Evolutionary conservation across 2,888 invertebrate species (phyloP).

Genomic region (Trichogramma evanescens): DNA sequence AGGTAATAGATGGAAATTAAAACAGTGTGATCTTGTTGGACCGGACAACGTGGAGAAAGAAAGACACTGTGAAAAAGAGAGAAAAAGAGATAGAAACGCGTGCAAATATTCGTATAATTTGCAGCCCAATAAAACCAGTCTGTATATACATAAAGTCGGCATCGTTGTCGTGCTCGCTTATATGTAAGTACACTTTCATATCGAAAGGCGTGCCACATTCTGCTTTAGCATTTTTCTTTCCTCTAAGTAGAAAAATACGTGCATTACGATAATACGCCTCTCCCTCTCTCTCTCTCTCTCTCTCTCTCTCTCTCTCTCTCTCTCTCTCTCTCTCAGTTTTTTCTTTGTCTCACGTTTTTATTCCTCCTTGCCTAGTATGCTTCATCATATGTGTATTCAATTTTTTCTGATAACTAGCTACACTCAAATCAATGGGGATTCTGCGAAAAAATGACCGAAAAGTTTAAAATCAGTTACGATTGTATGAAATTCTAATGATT

Average conservation of each 20-base stretch:
- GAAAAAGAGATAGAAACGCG: background rate
- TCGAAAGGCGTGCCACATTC: constrained; percentile 15
- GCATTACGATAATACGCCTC: background rate
- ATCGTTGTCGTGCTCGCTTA: background rate
- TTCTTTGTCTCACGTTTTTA: background rate
- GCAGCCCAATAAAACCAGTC: constrained; percentile 8
- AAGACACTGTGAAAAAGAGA: too few species aligned
- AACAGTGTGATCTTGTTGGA: too few species aligned
- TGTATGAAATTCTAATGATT: too few species aligned
- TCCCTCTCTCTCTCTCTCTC: background rate
- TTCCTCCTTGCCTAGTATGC: background rate
- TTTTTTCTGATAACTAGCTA: too few species aligned
- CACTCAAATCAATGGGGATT: too few species aligned
- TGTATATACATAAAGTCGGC: background rate
- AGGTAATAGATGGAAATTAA: too few species aligned
- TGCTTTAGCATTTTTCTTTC: background rate
- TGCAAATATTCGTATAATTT: constrained; percentile 8
- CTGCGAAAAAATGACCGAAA: too few species aligned
- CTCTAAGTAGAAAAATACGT: background rate
- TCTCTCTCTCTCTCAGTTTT: too few species aligned
- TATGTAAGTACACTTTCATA: constrained; percentile 8
- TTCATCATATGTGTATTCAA: too few species aligned
- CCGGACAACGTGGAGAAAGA: too few species aligned
- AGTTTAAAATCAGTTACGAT: too few species aligned
- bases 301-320: background rate